A percentile compares a stretch with the other conserved stretches of the same genome.
phyloP scores from a whole-genome alignment of 2,113 vertebrate species.

The Regulus satrapa region DNA sequence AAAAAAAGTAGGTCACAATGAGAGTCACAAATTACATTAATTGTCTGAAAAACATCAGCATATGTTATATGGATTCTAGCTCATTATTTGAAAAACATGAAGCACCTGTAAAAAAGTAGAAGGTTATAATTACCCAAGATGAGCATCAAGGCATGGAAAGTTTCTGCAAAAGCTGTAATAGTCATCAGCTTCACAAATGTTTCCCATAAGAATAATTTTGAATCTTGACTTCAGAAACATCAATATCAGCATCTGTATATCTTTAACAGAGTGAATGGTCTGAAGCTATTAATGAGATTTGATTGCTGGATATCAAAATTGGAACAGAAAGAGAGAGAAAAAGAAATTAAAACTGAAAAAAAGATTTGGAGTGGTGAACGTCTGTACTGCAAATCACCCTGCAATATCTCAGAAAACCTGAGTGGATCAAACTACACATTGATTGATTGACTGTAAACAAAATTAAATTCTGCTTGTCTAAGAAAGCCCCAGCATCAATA shows the following conservation, averaged over 20 bases:
- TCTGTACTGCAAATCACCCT: background rate
- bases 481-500: background rate
- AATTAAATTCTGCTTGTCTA: background rate
- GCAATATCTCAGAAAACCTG: background rate
- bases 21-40: background rate
- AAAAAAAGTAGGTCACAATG: background rate
- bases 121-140: background rate
- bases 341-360: background rate
- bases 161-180: background rate
- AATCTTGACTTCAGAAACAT: background rate
- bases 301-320: background rate
- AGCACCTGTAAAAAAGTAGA: background rate
- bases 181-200: background rate
- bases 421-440: background rate
- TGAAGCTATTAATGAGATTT: background rate
- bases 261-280: background rate
- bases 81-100: background rate
- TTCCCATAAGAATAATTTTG: background rate
- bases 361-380: background rate
- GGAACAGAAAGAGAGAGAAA: background rate
- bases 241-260: background rate
- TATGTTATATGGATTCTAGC: background rate
- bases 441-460: background rate
- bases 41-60: background rate
- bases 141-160: background rate